Base-by-base conservation (phyloP, 2,888 invertebrate species). In the Morpho helenor region DNA sequence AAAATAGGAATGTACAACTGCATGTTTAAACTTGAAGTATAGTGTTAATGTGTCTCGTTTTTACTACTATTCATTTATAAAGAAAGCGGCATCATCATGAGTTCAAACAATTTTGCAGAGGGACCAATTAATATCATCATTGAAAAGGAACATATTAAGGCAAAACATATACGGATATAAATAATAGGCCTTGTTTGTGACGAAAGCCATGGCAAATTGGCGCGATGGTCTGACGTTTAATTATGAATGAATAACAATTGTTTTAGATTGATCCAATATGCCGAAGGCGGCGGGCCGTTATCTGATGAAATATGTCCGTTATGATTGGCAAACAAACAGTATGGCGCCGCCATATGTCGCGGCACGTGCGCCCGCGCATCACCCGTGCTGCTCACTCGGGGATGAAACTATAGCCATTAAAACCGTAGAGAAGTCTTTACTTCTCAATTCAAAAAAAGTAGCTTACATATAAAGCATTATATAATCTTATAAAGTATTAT, bases 321-420 rank as follows among this genome's bases (percentile, higher is more conserved):
- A 90, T 90, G 90, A 90, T 90, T 90, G 89, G 87, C 89, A 82
- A 89, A 87, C 89, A 89, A 90, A 90, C 90, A 90, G 87, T 89
- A 89, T 89, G 90, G 87, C 88, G 82, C 73, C 70, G 79, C 89
- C 89, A 89, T 86, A 89, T 89, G 89, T 78, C 86, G 89, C 79
- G 89, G 89, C 89, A 89, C 89, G 89, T 88, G 90, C 84, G 85
- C 77, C 67, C 68, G 85, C 85, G 89, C 88, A 82, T 84, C 87
- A 81, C 76, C 70, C 74, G 76, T 75, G 74, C 76, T 84, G 89
- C 82, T 82, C 87, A 80, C 84, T 88, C 88, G 84, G 81, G 84
- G 87, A 84, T 88, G 84, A 86, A 87, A 81, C 77, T 79, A 75
- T 78, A 82, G 71, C 16, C 60, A 49, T 54, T 49, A 16, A 9